A percentile compares a stretch with the other conserved stretches of the same genome.
These are phyloP conservation scores for Urechis unicinctus DNA, from an alignment of 2,888 invertebrate species.

Conservation along the genomic window DNA sequence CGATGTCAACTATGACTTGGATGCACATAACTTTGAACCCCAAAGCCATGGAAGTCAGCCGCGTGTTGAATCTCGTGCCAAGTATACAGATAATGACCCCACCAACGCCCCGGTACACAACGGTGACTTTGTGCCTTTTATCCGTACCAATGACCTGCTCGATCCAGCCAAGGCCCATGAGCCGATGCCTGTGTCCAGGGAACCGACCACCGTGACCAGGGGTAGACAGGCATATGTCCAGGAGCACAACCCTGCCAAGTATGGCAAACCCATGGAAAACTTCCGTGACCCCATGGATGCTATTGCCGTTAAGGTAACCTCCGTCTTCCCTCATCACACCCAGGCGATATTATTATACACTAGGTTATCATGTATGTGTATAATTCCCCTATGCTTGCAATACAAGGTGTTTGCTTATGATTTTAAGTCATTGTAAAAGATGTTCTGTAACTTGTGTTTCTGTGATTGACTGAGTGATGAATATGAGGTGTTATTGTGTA, in stretches of 20 bases:
- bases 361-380: no score
- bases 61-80: not conserved
- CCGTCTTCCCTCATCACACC: no score
- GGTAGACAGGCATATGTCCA: slow-evolving; percentile 41
- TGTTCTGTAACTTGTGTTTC: not conserved
- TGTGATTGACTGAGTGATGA: not conserved
- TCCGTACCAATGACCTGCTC: slow-evolving; percentile 41
- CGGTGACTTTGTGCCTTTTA: slow-evolving; percentile 43
- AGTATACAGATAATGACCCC: slow-evolving; percentile 13
- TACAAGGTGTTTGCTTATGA: not conserved
- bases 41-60: not conserved
- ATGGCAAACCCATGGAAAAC: slow-evolving; percentile 31
- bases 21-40: slow-evolving; percentile 1
- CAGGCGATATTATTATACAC: no score
- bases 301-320: no score
- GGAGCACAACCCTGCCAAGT: slow-evolving; percentile 39
- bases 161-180: slow-evolving; percentile 42
- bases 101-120: slow-evolving; percentile 20
- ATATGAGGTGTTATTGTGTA: no score
- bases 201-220: slow-evolving; percentile 33
- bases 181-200: slow-evolving; percentile 42
- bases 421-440: not conserved
- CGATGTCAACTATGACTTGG: not conserved
- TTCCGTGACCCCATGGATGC: not conserved
- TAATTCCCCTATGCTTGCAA: no score